A percentile compares a stretch with the other conserved stretches of the same genome.
Evolutionary conservation across 2,797 vertebrate genomes (phyloP).

Genomic region (Gallinago solitaria): DNA sequence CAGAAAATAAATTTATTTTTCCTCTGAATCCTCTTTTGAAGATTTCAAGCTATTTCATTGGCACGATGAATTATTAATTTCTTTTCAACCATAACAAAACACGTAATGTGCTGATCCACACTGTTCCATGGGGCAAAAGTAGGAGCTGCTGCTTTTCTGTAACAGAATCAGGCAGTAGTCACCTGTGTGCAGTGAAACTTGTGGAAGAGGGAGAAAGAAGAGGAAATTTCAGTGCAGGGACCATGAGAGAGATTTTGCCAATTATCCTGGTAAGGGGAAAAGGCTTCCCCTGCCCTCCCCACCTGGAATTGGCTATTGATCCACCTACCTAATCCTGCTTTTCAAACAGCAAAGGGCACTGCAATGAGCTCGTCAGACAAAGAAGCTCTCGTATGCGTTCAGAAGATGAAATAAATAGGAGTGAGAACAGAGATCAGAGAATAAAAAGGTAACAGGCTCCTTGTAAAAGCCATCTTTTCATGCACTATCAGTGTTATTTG

Average conservation of each 20-base stretch:
- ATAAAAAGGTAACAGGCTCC: neutral
- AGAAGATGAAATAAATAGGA: neutral
- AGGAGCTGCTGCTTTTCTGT: neutral
- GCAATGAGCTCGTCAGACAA: neutral
- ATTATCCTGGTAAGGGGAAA: neutral
- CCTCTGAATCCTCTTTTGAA: neutral
- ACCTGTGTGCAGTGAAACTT: neutral
- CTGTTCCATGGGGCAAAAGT: neutral
- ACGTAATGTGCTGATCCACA: neutral
- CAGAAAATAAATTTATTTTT: neutral
- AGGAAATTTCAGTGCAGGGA: neutral
- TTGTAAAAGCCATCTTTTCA: neutral
- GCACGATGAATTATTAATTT: neutral
- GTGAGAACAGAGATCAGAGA: neutral
- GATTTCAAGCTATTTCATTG: neutral
- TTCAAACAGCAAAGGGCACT: neutral
- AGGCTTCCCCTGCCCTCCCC: neutral
- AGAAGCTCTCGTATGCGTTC: rapidly evolving
- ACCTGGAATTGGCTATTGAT: neutral
- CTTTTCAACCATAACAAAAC: neutral
- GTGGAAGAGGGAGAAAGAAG: neutral
- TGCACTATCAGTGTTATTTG: no score
- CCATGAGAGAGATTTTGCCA: neutral
- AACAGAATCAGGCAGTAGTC: neutral
- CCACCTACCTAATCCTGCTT: neutral